Base-by-base conservation (phyloP, 2,797 vertebrate species). In the Sebastes goodei region DNA sequence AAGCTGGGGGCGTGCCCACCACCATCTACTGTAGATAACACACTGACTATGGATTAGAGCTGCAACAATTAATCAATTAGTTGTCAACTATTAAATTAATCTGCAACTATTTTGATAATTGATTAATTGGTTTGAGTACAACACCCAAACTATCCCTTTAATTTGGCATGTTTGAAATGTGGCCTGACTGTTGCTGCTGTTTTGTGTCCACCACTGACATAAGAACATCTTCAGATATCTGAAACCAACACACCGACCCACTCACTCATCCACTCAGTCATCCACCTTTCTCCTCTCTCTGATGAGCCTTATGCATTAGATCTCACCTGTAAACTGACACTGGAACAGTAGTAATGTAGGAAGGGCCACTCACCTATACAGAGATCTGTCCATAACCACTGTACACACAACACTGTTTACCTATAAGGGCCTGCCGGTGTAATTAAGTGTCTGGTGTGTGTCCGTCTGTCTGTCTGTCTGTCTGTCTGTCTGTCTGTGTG, bases 341-440 rank as follows among this genome's bases (percentile, higher is more conserved):
- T 63, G 63, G 63, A 21, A 10, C 55, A 85, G 67, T 46, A 73
- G 77, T 72, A 21, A 66, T 21, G 49, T 21, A 64, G 32, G 25
- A 62, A 57, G 52, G 60, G 71, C 57, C 52, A 32, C 53, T 78
- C 63, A 56, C 23, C 76, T 72, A 68, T 25, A 83, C 82, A 75
- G 27, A 79, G 64, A 69, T 83, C 78, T 49, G 42, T 62, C 62
- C 72, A 72, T 71, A 82, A 30, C 59, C 74, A 64, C 62, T 80
- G 74, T 42, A 69, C 63, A 84, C 75, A 85, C 61, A 74, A 25
- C 33, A 52, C 25, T 91, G 86, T 92, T 92, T 90, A 79, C 85
- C 86, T 65, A 80, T 67, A 38, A 74, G 69, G 29, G 33, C 62
- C 83, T 82, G 57, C 11, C 4, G 35, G 71, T 64, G 57, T 67